Evolutionary conservation across 2,888 invertebrate species (phyloP).

Genomic region (Epinotia ramella): DNA sequence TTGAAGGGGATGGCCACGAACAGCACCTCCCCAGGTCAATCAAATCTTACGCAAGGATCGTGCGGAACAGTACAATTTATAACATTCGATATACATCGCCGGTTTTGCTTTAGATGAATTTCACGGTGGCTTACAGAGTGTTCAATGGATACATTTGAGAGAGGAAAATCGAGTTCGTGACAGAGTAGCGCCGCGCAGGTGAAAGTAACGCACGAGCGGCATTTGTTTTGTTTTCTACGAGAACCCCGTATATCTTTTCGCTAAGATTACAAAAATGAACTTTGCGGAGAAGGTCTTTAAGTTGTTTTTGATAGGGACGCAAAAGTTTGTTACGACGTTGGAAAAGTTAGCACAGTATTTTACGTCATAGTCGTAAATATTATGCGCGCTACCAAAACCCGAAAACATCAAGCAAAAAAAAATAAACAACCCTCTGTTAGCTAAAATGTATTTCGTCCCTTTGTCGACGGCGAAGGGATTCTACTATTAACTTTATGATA

Average conservation of each 20-base stretch:
- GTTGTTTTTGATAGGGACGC: background rate
- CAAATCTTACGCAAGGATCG: conserved; percentile 29
- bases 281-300: background rate
- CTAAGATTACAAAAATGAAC: background rate
- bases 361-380: conserved; percentile 38
- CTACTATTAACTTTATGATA: no score
- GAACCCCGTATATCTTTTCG: background rate
- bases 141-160: conserved; percentile 14
- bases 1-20: conserved; percentile 87
- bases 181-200: conserved; percentile 20
- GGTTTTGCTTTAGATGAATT: conserved; percentile 17
- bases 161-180: conserved; percentile 16
- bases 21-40: conserved; percentile 62
- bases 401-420: no score
- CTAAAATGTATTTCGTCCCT: no score
- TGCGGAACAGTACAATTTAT: conserved; percentile 10
- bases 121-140: conserved; percentile 19
- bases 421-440: no score
- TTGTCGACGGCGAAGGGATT: no score
- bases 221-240: conserved; percentile 18
- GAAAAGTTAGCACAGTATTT: conserved; percentile 9
- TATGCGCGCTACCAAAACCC: conserved; percentile 32
- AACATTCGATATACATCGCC: conserved; percentile 31
- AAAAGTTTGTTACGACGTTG: background rate
- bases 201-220: conserved; percentile 40